A percentile compares a stretch with the other conserved stretches of the same genome.
These are phyloP conservation scores for Habroteleia sp. DNA, from an alignment of 2,888 invertebrate species.

Conservation along the genomic window DNA sequence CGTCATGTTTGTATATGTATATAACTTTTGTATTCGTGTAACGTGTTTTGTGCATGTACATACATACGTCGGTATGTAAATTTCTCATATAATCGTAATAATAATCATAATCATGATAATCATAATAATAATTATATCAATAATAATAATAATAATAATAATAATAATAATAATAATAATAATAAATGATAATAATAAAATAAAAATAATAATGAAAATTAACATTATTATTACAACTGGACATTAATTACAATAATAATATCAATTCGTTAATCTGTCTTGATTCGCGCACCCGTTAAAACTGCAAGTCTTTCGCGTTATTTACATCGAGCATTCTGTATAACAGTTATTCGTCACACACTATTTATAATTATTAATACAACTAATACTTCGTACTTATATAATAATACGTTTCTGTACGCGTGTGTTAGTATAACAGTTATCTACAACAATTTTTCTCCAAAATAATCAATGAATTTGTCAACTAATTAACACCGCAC, in stretches of 20 bases:
- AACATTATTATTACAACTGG: slow-evolving; percentile 46
- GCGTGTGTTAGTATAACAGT: slow-evolving; percentile 70
- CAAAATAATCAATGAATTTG: slow-evolving; percentile 67
- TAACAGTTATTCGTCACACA: slow-evolving; percentile 74
- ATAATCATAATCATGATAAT: slow-evolving; percentile 32
- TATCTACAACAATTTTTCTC: slow-evolving; percentile 75
- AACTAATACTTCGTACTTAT: slow-evolving; percentile 64
- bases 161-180: slow-evolving; percentile 54
- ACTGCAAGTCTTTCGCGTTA: slow-evolving; percentile 66
- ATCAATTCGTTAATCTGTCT: slow-evolving; percentile 57
- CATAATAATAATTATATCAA: too few species aligned
- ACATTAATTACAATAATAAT: slow-evolving; percentile 63
- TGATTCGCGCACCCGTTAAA: slow-evolving; percentile 38
- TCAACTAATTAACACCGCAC: slow-evolving; percentile 74
- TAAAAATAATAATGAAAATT: slow-evolving; percentile 49
- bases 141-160: slow-evolving; percentile 62
- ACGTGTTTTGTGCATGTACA: slow-evolving; percentile 62
- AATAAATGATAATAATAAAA: too few species aligned
- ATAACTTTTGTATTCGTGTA: slow-evolving; percentile 63
- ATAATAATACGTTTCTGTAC: slow-evolving; percentile 39
- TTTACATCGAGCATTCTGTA: slow-evolving; percentile 76
- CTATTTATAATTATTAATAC: slow-evolving; percentile 74
- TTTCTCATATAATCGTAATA: slow-evolving; percentile 66
- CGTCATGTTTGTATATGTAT: slow-evolving; percentile 70
- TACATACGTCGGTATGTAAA: slow-evolving; percentile 63